Conservation (phyloP, 2,113 vertebrate genomes). For the Arizona elegans region DNA sequence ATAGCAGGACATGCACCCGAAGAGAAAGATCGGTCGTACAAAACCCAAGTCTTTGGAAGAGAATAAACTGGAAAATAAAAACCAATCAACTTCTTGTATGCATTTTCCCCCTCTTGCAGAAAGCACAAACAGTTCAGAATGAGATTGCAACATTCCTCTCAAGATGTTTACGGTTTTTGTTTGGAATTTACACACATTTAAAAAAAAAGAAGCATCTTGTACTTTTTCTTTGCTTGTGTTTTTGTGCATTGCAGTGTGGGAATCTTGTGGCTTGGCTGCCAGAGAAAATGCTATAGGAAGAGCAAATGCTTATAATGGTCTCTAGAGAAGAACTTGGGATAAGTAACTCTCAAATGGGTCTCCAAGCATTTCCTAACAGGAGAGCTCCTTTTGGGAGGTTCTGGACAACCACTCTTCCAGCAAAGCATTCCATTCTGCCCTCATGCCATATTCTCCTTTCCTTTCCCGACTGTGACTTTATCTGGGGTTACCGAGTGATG, state of each 20-base stretch:
- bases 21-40: conserved; percentile 21
- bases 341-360: not conserved
- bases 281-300: not conserved
- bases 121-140: not conserved
- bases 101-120: too few species aligned
- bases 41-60: conserved; percentile 1
- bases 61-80: not conserved
- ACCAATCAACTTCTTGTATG: too few species aligned
- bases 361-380: too few species aligned
- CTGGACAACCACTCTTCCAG: not conserved
- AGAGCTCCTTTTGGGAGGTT: not conserved
- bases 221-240: not conserved
- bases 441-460: not conserved
- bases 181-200: not conserved
- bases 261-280: conserved; percentile 19
- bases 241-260: not conserved
- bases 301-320: not conserved
- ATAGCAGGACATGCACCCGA: conserved; percentile 20
- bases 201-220: not conserved
- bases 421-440: not conserved
- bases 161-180: not conserved
- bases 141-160: not conserved
- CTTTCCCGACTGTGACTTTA: not conserved
- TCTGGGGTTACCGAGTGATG: not conserved
- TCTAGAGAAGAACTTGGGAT: not conserved